Evolutionary conservation across 1,140 invertebrate species (phyloP), one percentile per base, ranked within the genome.

Genomic region (Lysiphlebus fabarum): DNA sequence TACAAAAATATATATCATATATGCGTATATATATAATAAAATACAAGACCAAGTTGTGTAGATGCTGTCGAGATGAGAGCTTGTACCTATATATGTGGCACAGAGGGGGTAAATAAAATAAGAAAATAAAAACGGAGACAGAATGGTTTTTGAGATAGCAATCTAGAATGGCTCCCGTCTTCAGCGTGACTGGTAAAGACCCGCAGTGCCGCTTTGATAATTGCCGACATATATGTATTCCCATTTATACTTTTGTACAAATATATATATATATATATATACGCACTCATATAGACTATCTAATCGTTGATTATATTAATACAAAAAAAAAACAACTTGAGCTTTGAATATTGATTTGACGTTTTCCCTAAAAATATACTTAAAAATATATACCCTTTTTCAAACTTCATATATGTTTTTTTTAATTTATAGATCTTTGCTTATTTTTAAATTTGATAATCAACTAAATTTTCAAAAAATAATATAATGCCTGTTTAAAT

Each of bases 121-220:
- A 42, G 42, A 63, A 54, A 36, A 42, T 42, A 55, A 44, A 43
- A 57, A 59, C 43, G 58, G 59, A 50, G 43, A 45, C 14, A 45
- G 38, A 58, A 49, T 45, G 42, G 49, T 50, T 53, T 48, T 49
- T 45, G 63, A 58, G 70, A 75, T 75, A 74, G 62, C 62, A 26
- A 75, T 75, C 73, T 75, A 61, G 47, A 56, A 65, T 62, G 66
- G 71, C 73, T 75, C 66, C 73, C 63, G 73, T 75, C 69, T 74
- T 75, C 63, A 72, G 71, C 71, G 66, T 72, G 68, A 71, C 72
- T 73, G 56, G 70, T 68, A 71, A 69, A 47, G 60, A 63, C 62
- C 56, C 56, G 48, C 48, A 44, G 49, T 56, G 58, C 17, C 42
- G 49, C 67, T 75, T 74, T 74, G 71, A 74, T 71, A 71, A 73